Evolutionary conservation across 1,140 invertebrate species (phyloP).

Genomic region (Drosophila ficusphila): DNA sequence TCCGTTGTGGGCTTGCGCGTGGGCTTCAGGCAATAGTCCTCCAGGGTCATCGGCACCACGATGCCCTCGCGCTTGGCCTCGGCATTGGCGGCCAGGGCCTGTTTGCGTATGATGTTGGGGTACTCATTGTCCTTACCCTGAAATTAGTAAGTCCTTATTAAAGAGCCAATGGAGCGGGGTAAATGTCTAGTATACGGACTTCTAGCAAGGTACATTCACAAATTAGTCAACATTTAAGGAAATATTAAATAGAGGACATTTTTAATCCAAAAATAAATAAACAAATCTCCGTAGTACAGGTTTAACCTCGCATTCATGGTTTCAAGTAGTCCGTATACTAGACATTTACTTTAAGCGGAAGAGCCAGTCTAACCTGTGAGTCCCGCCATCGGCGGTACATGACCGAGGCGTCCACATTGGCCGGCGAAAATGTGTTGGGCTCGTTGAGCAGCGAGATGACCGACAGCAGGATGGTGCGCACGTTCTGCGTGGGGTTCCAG

Average conservation of each 20-base stretch:
- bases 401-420: constrained; percentile 99
- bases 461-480: constrained; percentile 98
- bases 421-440: constrained; percentile 99
- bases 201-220: neutral
- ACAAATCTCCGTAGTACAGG: neutral
- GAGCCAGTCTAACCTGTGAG: constrained; percentile 88
- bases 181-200: constrained; percentile 23
- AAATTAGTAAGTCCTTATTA: constrained; percentile 23
- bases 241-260: too few relatives aligned
- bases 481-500: constrained; percentile 99
- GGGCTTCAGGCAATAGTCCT: constrained; percentile 99
- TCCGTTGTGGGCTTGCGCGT: constrained; percentile 91
- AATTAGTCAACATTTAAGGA: too few relatives aligned
- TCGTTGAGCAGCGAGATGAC: constrained; percentile 99
- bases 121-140: constrained; percentile 98
- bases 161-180: neutral
- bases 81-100: constrained; percentile 96
- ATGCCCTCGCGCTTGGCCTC: constrained; percentile 99
- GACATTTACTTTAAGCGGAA: constrained; percentile 12
- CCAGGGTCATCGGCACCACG: constrained; percentile 97
- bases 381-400: constrained; percentile 99
- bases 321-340: constrained; percentile 15
- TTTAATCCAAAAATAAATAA: neutral
- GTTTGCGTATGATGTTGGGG: constrained; percentile 99
- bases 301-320: neutral